Evolutionary conservation across 1,140 invertebrate species (phyloP).

Genomic region (Eueides isabella): DNA sequence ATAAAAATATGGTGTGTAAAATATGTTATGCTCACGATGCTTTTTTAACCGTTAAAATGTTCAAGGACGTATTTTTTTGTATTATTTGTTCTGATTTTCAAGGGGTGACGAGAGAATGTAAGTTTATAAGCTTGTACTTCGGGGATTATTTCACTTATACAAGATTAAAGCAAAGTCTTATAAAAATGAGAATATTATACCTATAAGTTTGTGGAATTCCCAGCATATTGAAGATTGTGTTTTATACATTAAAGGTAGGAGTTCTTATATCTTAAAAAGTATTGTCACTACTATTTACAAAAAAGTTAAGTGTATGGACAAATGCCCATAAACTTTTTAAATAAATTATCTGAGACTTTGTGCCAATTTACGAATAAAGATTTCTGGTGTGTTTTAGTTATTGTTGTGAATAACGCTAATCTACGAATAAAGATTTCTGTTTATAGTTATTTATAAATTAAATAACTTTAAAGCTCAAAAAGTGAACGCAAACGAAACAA

Average conservation of each 20-base stretch:
- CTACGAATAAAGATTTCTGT: neutral
- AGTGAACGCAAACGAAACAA: neutral
- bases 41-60: neutral
- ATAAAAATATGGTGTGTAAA: neutral
- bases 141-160: constrained; percentile 51
- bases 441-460: neutral
- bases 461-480: neutral
- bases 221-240: too few species aligned
- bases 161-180: constrained; percentile 24
- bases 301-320: too few species aligned
- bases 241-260: too few species aligned
- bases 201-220: too few species aligned
- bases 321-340: too few species aligned
- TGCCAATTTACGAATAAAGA: too few species aligned
- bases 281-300: too few species aligned
- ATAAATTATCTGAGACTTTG: too few species aligned
- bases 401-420: too few species aligned
- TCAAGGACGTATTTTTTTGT: neutral
- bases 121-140: constrained; percentile 12
- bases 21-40: too few species aligned
- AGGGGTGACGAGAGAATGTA: neutral
- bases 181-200: neutral
- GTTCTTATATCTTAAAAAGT: too few species aligned
- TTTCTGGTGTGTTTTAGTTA: too few species aligned
- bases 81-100: constrained; percentile 2